Percentiles rank a stretch among this genome's conserved stretches.
These are phyloP conservation scores for Eonycteris spelaea DNA, from an alignment of 2,113 vertebrate genomes.

Conservation along the genomic window DNA sequence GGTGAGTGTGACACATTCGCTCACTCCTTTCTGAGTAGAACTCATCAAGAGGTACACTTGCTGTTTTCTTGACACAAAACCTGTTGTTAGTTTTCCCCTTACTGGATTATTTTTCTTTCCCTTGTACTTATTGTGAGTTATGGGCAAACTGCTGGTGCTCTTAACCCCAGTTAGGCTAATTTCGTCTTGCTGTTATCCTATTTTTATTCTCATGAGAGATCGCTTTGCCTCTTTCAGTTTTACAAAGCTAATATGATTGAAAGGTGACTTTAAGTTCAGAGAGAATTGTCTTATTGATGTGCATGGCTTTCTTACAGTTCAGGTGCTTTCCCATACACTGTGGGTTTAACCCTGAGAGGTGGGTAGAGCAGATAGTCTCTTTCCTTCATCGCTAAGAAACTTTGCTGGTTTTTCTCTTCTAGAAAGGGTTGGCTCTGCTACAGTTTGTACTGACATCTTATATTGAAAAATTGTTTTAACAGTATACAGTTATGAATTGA, in stretches of 20 bases:
- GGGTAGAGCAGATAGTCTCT: not conserved
- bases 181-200: not conserved
- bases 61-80: not conserved
- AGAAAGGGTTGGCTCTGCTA: not conserved
- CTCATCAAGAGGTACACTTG: not conserved
- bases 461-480: not conserved
- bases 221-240: not conserved
- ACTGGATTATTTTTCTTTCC: not conserved
- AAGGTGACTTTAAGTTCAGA: not conserved
- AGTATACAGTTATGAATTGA: not conserved
- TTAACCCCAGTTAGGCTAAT: not conserved
- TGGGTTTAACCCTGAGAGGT: not conserved
- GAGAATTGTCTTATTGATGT: not conserved
- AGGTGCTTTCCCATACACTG: not conserved
- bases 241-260: not conserved
- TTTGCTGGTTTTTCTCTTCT: not conserved
- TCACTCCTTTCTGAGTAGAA: not conserved
- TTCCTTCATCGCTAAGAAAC: not conserved
- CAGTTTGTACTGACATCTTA: not conserved
- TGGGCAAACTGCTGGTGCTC: not conserved
- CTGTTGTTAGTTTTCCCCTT: not conserved
- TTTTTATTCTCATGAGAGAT: not conserved
- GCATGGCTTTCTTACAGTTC: not conserved
- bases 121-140: not conserved
- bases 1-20: constrained; percentile 82